These are phyloP conservation scores for Brachirus orientalis DNA, from an alignment of 2,113 vertebrate genomes.

Conservation along the genomic window DNA sequence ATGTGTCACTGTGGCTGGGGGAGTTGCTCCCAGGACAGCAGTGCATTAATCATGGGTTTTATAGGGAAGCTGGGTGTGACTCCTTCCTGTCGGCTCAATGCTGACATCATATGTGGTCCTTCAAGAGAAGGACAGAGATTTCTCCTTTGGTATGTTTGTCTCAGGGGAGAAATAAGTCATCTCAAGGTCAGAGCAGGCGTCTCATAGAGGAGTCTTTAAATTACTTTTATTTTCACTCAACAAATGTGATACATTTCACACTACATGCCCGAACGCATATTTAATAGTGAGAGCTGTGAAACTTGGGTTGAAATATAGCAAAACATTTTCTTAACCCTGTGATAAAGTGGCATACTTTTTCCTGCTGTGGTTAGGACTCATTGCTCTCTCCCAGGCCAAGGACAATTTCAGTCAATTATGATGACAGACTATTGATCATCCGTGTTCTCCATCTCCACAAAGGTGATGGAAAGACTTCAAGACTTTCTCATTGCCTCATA, in stretches of 20 bases:
- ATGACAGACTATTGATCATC: conserved; percentile 66
- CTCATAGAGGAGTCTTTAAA: conserved; percentile 13
- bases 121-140: conserved; percentile 52
- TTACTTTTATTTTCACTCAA: conserved; percentile 1
- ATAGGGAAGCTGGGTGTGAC: conserved; percentile 69
- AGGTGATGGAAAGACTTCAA: conserved; percentile 62
- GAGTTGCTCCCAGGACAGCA: conserved; percentile 65
- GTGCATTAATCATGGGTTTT: conserved; percentile 78
- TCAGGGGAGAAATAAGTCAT: conserved; percentile 34
- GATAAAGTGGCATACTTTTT: conserved; percentile 4
- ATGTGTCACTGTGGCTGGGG: conserved; percentile 63
- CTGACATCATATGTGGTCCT: conserved; percentile 60
- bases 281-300: background rate
- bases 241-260: conserved; percentile 32
- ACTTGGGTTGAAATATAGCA: background rate
- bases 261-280: conserved; percentile 24
- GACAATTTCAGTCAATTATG: conserved; percentile 65
- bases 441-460: conserved; percentile 47
- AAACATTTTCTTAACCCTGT: background rate
- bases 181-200: conserved; percentile 52
- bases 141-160: conserved; percentile 45
- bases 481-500: conserved; percentile 61
- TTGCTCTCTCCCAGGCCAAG: conserved; percentile 52
- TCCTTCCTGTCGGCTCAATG: conserved; percentile 45
- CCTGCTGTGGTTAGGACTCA: conserved; percentile 15